Evolutionary conservation across 2,888 invertebrate genomes (phyloP), one percentile per base, ranked within the genome.

Genomic region (Halocaridina rubra): DNA sequence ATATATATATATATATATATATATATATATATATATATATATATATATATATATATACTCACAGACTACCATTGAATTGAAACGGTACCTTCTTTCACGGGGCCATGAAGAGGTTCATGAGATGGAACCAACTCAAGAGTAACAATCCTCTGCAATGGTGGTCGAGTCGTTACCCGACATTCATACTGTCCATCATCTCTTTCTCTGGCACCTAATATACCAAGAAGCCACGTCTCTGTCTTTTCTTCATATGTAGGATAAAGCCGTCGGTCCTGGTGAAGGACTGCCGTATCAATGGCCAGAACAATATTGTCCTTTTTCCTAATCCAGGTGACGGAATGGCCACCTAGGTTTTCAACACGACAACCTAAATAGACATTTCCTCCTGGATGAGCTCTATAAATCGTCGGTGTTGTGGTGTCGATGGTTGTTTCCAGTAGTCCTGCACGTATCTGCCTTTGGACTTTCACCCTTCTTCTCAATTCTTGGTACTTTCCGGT

Each of bases 351-450:
- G 75, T 84, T 79, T 46, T 80, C 39, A 16, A 84, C 84, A 13
- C 84, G 79, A 67, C 84, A 84, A 19, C 46, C 19, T 13, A 84
- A 75, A 32, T 61, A 80, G 46, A 64, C 84, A n/a, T 53, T 64
- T 5, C 32, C 53, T 5, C 75, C 74, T 8, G 72, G 78, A 22
- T 61, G 80, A 1, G 80, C 84, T 5, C 79, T 27, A n/a, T 75
- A 74, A 10, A 75, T 13, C 16, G 74, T 22, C 13, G 80, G 80
- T 2, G 84, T 80, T 22, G 64, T 74, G 19, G 16, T 22, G 33
- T 80, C 80, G 1, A 84, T 80, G 22, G n/a, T 16, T 7, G 84
- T 84, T 30, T 67, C 64, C 22, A 80, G 19, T 1, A 80, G 74
- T 3, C 84, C 84, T 16, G 32, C 64, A 16, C 53, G 72, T 19